Percentiles rank a stretch among this genome's conserved stretches.
These are phyloP conservation scores for Brachyalestes nurse DNA, from an alignment of 2,797 vertebrate species.

Conservation along the genomic window DNA sequence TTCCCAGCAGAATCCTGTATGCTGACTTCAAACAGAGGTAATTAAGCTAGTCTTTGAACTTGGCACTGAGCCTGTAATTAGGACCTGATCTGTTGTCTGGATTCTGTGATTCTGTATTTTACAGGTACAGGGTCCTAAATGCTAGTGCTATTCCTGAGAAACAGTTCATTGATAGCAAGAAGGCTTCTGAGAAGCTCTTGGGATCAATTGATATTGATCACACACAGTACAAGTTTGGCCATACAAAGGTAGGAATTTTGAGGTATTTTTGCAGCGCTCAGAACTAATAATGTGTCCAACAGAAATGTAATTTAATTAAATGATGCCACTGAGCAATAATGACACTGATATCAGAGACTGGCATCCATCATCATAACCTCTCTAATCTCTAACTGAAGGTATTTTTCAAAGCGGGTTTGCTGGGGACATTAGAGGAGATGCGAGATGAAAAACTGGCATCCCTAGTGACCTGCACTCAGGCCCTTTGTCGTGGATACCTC, in stretches of 20 bases:
- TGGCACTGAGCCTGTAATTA: background rate
- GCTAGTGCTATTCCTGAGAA: background rate
- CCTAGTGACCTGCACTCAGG: slow-evolving; percentile 28
- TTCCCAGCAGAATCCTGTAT: slow-evolving; percentile 2
- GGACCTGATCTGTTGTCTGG: background rate
- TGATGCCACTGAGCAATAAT: too few species aligned
- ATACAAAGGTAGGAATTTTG: background rate
- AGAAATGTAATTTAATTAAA: too few species aligned
- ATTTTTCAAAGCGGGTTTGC: background rate
- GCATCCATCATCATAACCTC: background rate
- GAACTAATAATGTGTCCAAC: too few species aligned
- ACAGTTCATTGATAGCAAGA: slow-evolving; percentile 4
- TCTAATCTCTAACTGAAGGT: background rate
- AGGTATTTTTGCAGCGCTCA: too few species aligned
- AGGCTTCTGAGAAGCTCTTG: slow-evolving; percentile 2
- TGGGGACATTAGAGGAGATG: slow-evolving; percentile 25
- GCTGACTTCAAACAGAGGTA: slow-evolving; percentile 4
- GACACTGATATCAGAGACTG: too few species aligned
- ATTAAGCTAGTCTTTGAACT: background rate
- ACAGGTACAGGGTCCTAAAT: background rate
- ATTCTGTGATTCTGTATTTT: background rate
- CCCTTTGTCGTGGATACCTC: slow-evolving; percentile 27
- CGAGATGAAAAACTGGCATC: slow-evolving; percentile 41
- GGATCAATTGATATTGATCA: background rate
- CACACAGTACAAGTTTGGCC: slow-evolving; percentile 22